These are phyloP conservation scores for Tragelaphus oryx DNA, from an alignment of 2,797 vertebrate species.

Conservation along the genomic window DNA sequence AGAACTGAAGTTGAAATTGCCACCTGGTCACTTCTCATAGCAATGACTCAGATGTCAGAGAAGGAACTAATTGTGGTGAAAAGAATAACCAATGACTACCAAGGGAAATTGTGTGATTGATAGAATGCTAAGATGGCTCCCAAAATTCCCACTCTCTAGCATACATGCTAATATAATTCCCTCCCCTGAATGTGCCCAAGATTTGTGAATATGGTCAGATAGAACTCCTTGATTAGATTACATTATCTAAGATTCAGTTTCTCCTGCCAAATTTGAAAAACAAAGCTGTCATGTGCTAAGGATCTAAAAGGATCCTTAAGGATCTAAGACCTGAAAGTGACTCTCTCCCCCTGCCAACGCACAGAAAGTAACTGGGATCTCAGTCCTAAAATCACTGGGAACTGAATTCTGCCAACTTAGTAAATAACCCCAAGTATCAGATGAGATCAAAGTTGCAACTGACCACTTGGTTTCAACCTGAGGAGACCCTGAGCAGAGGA, in stretches of 20 bases:
- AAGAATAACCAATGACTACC: neutral
- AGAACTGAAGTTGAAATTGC: neutral
- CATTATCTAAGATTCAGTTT: neutral
- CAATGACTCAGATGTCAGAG: neutral
- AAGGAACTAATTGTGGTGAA: neutral
- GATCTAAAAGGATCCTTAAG: neutral
- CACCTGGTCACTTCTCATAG: neutral
- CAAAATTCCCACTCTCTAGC: neutral
- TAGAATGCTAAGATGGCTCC: neutral
- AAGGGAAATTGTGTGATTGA: neutral
- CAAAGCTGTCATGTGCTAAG: neutral
- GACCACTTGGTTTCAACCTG: neutral
- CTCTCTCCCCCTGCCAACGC: neutral
- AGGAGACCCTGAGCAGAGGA: neutral
- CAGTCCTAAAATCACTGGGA: neutral
- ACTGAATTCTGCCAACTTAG: neutral
- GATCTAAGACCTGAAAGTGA: neutral
- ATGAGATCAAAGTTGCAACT: neutral
- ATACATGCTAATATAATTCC: neutral
- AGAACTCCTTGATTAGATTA: neutral
- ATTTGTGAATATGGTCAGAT: neutral
- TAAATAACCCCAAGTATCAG: neutral
- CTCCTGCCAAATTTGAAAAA: neutral
- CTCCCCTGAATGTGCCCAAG: neutral
- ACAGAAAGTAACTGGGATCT: neutral